Evolutionary conservation across 1,140 invertebrate species (phyloP).

Genomic region (Drosophila burlai): DNA sequence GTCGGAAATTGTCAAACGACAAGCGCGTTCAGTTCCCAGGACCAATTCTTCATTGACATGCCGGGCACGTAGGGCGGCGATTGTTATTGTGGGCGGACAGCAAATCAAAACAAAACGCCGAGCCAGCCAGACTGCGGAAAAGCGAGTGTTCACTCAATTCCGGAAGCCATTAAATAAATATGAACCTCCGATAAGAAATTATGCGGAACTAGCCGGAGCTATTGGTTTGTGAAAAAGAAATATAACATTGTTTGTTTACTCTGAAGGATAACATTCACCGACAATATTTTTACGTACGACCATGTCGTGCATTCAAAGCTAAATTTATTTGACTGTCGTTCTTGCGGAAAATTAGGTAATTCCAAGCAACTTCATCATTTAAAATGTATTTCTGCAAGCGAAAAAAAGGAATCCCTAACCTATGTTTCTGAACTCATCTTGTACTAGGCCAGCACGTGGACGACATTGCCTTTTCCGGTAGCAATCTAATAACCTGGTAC

Average conservation of each 20-base stretch:
- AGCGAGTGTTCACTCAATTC: slow-evolving; percentile 18
- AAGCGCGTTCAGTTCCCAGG: slow-evolving; percentile 18
- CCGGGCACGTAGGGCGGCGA: slow-evolving; percentile 45
- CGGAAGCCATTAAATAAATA: slow-evolving; percentile 20
- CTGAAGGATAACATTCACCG: neutral
- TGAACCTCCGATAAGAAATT: slow-evolving; percentile 3
- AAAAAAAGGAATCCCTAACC: too few relatives aligned
- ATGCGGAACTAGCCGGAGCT: neutral
- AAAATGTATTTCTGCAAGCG: neutral
- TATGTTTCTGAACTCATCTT: too few relatives aligned
- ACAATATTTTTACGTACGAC: neutral
- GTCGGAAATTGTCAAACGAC: slow-evolving; percentile 46
- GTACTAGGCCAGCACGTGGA: neutral
- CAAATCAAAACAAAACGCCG: slow-evolving; percentile 24
- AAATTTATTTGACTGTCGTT: neutral
- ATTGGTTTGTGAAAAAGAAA: slow-evolving; percentile 17
- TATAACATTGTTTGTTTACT: slow-evolving; percentile 13
- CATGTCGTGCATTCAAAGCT: neutral
- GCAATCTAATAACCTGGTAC: neutral
- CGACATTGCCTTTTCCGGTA: neutral
- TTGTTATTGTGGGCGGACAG: slow-evolving; percentile 19
- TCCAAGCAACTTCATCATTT: neutral
- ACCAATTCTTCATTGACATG: slow-evolving; percentile 57
- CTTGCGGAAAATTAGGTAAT: neutral
- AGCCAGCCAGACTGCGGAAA: slow-evolving; percentile 6